A percentile compares a stretch with the other conserved stretches of the same genome.
phyloP scores from a whole-genome alignment of 2,113 vertebrate species.

The Odontophorus gujanensis region DNA sequence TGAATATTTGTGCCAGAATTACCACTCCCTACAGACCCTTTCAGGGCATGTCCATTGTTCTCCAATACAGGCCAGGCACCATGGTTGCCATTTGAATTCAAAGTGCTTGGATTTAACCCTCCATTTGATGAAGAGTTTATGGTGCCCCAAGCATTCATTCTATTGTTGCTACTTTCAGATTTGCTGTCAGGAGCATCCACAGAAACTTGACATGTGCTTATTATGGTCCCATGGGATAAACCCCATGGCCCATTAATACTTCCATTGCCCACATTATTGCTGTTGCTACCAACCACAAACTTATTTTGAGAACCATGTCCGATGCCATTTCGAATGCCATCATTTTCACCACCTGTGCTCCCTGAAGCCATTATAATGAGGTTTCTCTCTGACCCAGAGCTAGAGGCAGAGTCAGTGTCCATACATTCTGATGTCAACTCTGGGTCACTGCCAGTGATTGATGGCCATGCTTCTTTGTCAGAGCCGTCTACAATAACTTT shows the following conservation, averaged over 20 bases:
- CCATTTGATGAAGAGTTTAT: constrained; percentile 88
- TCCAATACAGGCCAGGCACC: constrained; percentile 93
- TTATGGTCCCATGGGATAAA: constrained; percentile 80
- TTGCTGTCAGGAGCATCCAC: constrained; percentile 84
- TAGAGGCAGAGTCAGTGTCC: constrained; percentile 93
- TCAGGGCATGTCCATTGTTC: constrained; percentile 88
- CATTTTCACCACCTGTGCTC: constrained; percentile 83
- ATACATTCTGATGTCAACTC: constrained; percentile 94
- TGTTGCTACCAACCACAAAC: constrained; percentile 86
- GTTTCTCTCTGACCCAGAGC: constrained; percentile 91
- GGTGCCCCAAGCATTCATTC: constrained; percentile 86
- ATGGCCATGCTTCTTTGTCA: constrained; percentile 89
- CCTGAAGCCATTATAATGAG: constrained; percentile 85
- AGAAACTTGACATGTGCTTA: constrained; percentile 89
- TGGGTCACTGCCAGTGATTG: constrained; percentile 87
- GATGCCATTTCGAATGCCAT: constrained; percentile 86
- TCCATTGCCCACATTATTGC: constrained; percentile 93
- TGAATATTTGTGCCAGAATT: constrained; percentile 84
- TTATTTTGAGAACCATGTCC: constrained; percentile 84
- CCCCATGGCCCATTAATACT: constrained; percentile 85
- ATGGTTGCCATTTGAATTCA: constrained; percentile 94
- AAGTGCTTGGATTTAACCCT: constrained; percentile 95
- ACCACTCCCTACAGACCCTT: constrained; percentile 85
- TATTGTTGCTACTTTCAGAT: constrained; percentile 84
- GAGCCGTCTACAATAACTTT: constrained; percentile 91